Evolutionary conservation across 2,888 invertebrate species (phyloP), one percentile per base, ranked within the genome.

Genomic region (Deilephila elpenor): DNA sequence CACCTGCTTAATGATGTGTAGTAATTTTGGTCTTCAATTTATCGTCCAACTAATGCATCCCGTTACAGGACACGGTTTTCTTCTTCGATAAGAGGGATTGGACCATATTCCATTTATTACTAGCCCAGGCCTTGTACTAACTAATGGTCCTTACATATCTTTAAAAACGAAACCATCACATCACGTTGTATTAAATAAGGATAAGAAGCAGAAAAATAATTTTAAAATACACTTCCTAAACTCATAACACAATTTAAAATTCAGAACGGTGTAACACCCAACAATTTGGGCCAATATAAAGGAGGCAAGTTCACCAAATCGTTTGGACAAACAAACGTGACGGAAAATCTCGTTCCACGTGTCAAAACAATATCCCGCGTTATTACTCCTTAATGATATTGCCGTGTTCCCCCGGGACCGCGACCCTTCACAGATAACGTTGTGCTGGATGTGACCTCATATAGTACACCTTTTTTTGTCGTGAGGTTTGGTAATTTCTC

Each of bases 301-400:
- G 73, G 74, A 74, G 67, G 56, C 56, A 56, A 73, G 74, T 70
- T 64, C 7, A n/a, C 17, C 44, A 20, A 67, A 67, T 67, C 67
- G 67, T 67, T 67, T 67, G 67, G 71, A 37, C 71, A 59, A 71
- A 71, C 61, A 71, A 73, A 73, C 74, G 72, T 56, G 61, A 53
- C 59, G 82, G 80, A 82, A 83, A 86, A 85, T 87, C 86, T 84
- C 81, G 80, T 83, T 84, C 84, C 84, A 85, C 85, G 86, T 87
- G 90, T 92, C 93, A 91, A 91, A 93, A 93, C 92, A 93, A 92
- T 92, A 88, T 90, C 86, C 76, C 82, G 86, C 85, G 85, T 89
- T 92, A 92, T 91, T 90, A 85, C 85, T 81, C 82, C 80, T 83
- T 90, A 91, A 91, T 89, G 87, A 81, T 88, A 87, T 90, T 90